Evolutionary conservation across 2,888 invertebrate genomes (phyloP).

Genomic region (Odontocolon sp.): DNA sequence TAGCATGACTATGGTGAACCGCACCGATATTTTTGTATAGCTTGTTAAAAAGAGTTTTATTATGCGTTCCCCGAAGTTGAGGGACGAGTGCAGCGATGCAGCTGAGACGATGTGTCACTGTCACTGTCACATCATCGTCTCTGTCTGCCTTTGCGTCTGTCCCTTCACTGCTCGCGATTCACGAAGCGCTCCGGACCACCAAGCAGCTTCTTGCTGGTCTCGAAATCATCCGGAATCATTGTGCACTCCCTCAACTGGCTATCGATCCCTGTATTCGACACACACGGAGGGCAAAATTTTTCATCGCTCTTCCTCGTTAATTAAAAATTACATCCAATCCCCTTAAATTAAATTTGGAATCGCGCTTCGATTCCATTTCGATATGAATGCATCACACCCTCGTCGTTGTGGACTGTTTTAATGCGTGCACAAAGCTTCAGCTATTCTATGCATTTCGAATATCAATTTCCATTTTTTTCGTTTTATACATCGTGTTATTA

Average conservation of each 20-base stretch:
- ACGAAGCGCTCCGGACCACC: conserved; percentile 44
- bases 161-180: conserved; percentile 54
- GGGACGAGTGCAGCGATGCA: conserved; percentile 49
- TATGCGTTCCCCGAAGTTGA: conserved; percentile 61
- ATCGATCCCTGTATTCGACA: conserved; percentile 45
- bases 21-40: background rate
- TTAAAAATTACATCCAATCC: conserved; percentile 60
- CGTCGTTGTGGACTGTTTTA: conserved; percentile 35
- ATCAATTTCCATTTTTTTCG: conserved; percentile 57
- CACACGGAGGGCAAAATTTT: conserved; percentile 20
- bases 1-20: too few relatives aligned
- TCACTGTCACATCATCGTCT: conserved; percentile 59
- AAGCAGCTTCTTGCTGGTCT: conserved; percentile 53
- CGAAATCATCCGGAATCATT: conserved; percentile 10
- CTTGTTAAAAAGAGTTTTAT: conserved; percentile 57
- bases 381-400: conserved; percentile 47
- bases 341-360: conserved; percentile 58
- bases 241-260: background rate
- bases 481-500: conserved; percentile 50
- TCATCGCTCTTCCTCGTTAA: conserved; percentile 53
- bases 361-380: conserved; percentile 48
- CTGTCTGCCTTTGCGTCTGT: conserved; percentile 25
- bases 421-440: conserved; percentile 54
- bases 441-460: conserved; percentile 61
- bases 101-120: conserved; percentile 67